Evolutionary conservation across 2,113 vertebrate species (phyloP), one percentile per base, ranked within the genome.

Genomic region (Euleptes europaea): DNA sequence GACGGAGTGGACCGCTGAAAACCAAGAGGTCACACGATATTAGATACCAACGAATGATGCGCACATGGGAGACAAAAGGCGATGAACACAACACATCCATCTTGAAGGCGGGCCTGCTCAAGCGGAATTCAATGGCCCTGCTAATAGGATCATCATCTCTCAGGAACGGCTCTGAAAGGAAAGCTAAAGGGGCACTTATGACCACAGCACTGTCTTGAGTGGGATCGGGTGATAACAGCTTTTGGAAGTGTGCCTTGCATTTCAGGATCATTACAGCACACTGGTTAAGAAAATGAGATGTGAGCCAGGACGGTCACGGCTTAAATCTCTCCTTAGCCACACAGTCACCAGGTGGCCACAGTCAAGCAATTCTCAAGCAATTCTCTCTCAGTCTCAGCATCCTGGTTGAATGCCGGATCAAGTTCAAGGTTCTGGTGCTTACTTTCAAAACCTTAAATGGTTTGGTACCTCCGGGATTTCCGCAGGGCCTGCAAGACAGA

Each of bases 131-230:
- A 79, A 33, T 82, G 38, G 38, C 49, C 40, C 11, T 82, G 66
- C 86, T 91, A 91, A 71, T 78, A 44, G 78, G 87, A 86, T 74
- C 92, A 88, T 87, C 54, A 54, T 38, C 88, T 33, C 33, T 88
- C 72, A 83, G 42, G 47, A 89, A 57, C 90, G 74, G 67, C 72
- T 77, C 2, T 31, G 67, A 77, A 89, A 89, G 57, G 60, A 66
- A 89, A 82, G 73, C 60, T 63, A 2, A 19, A 21, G 1, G 70
- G 57, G 42, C 5, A 49, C 49, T 75, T 17, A 38, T n/a, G 14
- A 1, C 1, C 19, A 42, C 26, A 6, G 42, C 23, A 2, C 12
- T 8, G 6, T 73, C 21, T 3, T 12, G 42, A 31, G 26, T 12
- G 21, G 71, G 13, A 44, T 40, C 26, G 26, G 23, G 71, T 3